Percentiles rank a stretch among this genome's conserved stretches.
Conservation (phyloP, 2,888 invertebrate species). For the Leptodirus hochenwartii region DNA sequence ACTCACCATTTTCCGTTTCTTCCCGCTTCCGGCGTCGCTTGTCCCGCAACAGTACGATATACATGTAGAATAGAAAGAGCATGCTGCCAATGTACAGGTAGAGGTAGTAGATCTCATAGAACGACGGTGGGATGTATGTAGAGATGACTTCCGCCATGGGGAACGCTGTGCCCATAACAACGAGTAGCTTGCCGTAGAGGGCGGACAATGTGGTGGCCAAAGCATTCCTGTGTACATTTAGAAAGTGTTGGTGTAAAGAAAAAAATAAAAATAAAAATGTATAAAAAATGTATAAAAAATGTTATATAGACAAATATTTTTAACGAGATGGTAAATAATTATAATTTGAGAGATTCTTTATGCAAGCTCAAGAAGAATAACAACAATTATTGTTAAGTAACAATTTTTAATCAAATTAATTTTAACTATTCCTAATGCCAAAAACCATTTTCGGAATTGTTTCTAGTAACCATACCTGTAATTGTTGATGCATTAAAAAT, state of each 20-base stretch:
- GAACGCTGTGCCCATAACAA: constrained; percentile 89
- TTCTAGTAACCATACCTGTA: too few species aligned
- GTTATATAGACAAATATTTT: too few species aligned
- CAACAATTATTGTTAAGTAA: too few species aligned
- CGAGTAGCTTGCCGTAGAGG: constrained; percentile 80
- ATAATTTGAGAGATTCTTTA: too few species aligned
- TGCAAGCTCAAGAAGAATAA: too few species aligned
- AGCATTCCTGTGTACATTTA: constrained; percentile 74
- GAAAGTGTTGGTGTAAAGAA: too few species aligned
- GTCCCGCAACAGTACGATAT: constrained; percentile 47
- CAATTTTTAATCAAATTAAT: too few species aligned
- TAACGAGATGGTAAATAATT: too few species aligned
- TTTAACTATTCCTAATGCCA: too few species aligned
- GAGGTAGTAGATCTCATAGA: constrained; percentile 61
- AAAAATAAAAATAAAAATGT: neutral
- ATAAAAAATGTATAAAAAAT: too few species aligned
- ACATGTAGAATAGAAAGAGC: constrained; percentile 47
- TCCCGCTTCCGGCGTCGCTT: constrained; percentile 21
- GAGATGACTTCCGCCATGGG: constrained; percentile 94
- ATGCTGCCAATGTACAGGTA: constrained; percentile 53
- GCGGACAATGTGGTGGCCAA: constrained; percentile 80
- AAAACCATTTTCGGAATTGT: too few species aligned
- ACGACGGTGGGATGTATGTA: constrained; percentile 82
- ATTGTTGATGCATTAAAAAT: too few species aligned
- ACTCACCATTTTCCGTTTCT: constrained; percentile 16